A percentile compares a stretch with the other conserved stretches of the same genome.
Conservation (phyloP, 2,888 invertebrate species). For the Philereme vetulata region DNA sequence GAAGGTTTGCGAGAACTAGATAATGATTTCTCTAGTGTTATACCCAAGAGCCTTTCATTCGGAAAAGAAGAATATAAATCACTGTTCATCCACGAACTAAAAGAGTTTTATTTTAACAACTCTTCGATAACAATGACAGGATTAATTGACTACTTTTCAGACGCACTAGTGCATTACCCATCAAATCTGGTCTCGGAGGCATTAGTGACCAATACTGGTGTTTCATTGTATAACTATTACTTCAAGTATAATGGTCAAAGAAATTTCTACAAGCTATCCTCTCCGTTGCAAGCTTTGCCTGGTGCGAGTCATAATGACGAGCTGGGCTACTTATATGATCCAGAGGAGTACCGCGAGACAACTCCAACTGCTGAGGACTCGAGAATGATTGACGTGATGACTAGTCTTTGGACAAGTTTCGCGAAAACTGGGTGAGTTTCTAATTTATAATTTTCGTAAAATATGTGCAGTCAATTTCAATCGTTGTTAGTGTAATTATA, state of each 20-base stretch:
- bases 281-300: conserved; percentile 29
- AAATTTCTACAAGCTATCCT: conserved; percentile 45
- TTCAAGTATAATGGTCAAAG: conserved; percentile 49
- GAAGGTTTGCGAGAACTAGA: conserved; percentile 32
- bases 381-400: conserved; percentile 41
- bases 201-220: conserved; percentile 31
- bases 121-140: conserved; percentile 26
- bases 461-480: no score
- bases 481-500: no score
- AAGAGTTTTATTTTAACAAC: conserved; percentile 46
- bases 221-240: conserved; percentile 47
- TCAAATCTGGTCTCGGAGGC: conserved; percentile 32
- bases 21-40: conserved; percentile 10
- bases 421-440: conserved; percentile 49
- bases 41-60: conserved; percentile 31
- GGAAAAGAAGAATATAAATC: conserved; percentile 33
- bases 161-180: conserved; percentile 44
- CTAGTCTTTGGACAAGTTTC: conserved; percentile 49
- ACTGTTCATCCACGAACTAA: conserved; percentile 36
- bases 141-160: conserved; percentile 51
- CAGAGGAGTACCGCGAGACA: conserved; percentile 26
- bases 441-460: neutral
- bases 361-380: conserved; percentile 35
- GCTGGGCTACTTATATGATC: conserved; percentile 46
- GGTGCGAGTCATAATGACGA: conserved; percentile 51